Conservation (phyloP, 2,113 vertebrate genomes). For the Thalassoma bifasciatum region DNA sequence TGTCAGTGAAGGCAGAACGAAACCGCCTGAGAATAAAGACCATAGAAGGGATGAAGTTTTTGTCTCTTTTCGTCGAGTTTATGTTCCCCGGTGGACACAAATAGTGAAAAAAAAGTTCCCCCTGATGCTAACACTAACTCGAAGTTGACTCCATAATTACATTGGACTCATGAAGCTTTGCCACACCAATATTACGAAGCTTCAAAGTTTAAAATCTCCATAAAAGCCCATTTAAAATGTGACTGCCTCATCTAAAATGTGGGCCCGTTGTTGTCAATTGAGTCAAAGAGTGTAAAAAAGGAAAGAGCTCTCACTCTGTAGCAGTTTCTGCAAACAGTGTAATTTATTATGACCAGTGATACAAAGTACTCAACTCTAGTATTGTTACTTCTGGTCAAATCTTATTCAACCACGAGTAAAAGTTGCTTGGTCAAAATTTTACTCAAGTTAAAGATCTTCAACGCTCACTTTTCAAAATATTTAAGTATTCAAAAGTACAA, state of each 20-base stretch:
- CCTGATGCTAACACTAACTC: not conserved
- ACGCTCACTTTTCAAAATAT: too few species aligned
- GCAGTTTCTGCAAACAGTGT: not conserved
- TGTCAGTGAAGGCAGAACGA: slow-evolving; percentile 49
- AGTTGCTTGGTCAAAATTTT: too few species aligned
- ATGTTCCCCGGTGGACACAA: not conserved
- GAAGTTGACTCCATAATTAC: not conserved
- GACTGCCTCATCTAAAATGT: too few species aligned
- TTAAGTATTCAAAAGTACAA: too few species aligned
- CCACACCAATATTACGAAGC: not conserved
- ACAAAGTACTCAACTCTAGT: too few species aligned
- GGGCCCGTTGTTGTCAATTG: slow-evolving; percentile 8
- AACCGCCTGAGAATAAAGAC: not conserved
- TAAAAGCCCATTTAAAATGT: too few species aligned
- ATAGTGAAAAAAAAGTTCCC: slow-evolving; percentile 4
- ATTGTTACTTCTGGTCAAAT: too few species aligned
- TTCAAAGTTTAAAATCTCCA: slow-evolving; percentile 22
- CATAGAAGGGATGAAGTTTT: not conserved
- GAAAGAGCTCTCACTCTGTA: slow-evolving; percentile 34
- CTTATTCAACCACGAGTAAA: too few species aligned
- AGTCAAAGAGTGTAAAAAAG: rapidly evolving
- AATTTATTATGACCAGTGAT: too few species aligned
- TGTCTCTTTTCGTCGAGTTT: slow-evolving; percentile 15
- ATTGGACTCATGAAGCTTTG: not conserved
- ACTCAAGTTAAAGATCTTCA: too few species aligned